A percentile compares a stretch with the other conserved stretches of the same genome.
These are phyloP conservation scores for Tragelaphus buxtoni DNA, from an alignment of 2,113 vertebrate species.

Conservation along the genomic window DNA sequence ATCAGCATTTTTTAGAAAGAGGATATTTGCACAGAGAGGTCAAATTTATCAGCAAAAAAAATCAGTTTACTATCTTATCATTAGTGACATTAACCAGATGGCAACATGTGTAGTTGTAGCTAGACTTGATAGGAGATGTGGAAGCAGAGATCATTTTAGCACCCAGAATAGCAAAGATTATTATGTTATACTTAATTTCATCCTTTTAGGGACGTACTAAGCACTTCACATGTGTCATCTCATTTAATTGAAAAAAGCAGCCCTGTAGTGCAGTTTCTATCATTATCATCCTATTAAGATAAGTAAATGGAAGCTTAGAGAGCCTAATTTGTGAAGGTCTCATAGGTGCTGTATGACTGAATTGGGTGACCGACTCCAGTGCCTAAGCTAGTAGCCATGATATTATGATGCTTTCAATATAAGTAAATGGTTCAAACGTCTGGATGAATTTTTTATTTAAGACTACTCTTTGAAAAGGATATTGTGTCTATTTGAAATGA, in stretches of 20 bases:
- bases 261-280: not conserved
- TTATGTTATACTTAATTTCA: not conserved
- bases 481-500: not conserved
- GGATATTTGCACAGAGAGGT: not conserved
- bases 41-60: slow-evolving; percentile 11
- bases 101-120: not conserved
- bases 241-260: not conserved
- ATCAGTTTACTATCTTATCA: not conserved
- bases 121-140: not conserved
- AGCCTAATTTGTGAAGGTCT: not conserved
- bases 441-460: too few species aligned
- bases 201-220: not conserved
- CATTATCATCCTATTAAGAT: not conserved
- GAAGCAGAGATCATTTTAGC: not conserved
- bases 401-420: too few species aligned
- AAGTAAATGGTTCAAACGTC: too few species aligned
- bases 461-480: not conserved
- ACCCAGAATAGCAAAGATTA: not conserved
- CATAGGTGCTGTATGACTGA: too few species aligned
- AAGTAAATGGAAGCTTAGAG: not conserved
- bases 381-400: too few species aligned
- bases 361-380: too few species aligned
- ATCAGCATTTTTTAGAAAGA: slow-evolving; percentile 1
- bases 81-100: not conserved
- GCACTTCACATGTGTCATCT: not conserved